These are phyloP conservation scores for Hypocryptadius cinnamomeus DNA, from an alignment of 2,113 vertebrate species.

Conservation along the genomic window DNA sequence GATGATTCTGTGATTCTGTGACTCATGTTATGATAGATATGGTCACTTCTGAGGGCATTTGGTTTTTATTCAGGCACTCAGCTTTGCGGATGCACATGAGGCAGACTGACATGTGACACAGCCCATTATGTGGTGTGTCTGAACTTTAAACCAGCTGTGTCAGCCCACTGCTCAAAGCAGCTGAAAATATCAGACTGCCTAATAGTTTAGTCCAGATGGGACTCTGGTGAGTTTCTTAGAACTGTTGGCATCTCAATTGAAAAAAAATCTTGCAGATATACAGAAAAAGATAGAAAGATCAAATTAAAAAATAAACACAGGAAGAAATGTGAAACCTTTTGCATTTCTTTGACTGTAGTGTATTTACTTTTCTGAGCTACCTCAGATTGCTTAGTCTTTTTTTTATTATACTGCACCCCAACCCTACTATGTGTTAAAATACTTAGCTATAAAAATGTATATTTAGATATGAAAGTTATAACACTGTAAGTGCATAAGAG, in stretches of 20 bases:
- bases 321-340: background rate
- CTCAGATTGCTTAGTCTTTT: background rate
- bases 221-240: background rate
- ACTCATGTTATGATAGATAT: background rate
- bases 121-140: background rate
- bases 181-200: background rate
- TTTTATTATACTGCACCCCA: background rate
- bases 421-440: background rate
- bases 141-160: conserved; percentile 23
- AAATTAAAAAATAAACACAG: background rate
- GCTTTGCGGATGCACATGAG: background rate
- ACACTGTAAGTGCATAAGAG: background rate
- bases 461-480: background rate
- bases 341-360: background rate
- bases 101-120: background rate
- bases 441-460: background rate
- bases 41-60: background rate
- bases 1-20: background rate
- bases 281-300: background rate
- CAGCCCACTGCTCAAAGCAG: conserved; percentile 10
- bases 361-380: background rate
- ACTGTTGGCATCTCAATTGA: background rate
- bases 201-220: background rate
- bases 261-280: background rate
- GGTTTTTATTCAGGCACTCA: background rate